Conservation (phyloP, 2,797 vertebrate genomes). For the Gallinago stenura region DNA sequence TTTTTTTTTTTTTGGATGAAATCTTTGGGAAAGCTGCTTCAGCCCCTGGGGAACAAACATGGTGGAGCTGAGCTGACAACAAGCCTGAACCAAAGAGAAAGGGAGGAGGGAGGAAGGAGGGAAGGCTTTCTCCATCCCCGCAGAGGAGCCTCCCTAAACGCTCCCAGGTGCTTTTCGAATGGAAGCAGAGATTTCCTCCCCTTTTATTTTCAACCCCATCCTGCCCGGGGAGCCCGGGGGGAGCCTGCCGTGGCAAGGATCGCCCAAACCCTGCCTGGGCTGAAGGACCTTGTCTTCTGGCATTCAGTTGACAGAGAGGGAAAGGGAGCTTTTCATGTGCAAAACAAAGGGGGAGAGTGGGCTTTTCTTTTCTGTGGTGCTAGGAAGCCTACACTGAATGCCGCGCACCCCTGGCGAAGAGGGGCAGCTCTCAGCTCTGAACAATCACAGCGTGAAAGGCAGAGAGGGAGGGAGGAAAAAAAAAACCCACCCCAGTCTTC, state of each 20-base stretch:
- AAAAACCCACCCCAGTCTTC: not conserved
- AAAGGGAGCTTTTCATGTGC: constrained; percentile 54
- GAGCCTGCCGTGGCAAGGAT: not conserved
- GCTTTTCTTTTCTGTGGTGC: constrained; percentile 14
- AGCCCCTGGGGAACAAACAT: not conserved
- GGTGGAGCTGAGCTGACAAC: not conserved
- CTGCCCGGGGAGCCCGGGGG: not conserved
- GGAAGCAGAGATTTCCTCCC: not conserved
- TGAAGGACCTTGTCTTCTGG: constrained; percentile 14
- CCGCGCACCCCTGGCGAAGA: not conserved
- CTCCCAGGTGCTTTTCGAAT: constrained; percentile 47
- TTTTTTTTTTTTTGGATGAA: not conserved
- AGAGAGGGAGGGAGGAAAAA: not conserved
- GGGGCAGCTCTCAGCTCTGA: constrained; percentile 7
- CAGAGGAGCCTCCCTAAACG: constrained; percentile 4
- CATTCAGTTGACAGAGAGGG: constrained; percentile 30
- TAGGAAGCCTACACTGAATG: constrained; percentile 15
- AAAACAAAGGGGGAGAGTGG: constrained; percentile 38
- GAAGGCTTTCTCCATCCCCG: not conserved
- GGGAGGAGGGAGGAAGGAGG: not conserved
- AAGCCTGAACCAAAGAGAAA: not conserved
- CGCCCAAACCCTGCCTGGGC: not conserved
- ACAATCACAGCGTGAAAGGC: constrained; percentile 20
- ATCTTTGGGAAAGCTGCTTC: not conserved
- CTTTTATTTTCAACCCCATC: not conserved